Conservation (phyloP, 1,140 invertebrate genomes). For the Euura lappo region DNA sequence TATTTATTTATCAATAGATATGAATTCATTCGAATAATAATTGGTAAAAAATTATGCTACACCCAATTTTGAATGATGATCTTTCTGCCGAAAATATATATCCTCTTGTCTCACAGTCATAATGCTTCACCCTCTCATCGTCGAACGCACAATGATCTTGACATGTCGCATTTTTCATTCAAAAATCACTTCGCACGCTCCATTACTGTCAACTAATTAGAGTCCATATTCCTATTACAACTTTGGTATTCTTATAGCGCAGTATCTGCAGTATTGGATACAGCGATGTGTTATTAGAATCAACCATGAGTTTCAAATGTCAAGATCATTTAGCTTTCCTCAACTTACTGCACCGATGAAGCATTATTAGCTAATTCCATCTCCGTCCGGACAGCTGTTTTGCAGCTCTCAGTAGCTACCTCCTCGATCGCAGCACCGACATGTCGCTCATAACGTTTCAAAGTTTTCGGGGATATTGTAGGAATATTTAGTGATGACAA, state of each 20-base stretch:
- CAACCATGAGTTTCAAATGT: background rate
- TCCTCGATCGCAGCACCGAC: conserved; percentile 22
- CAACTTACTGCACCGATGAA: conserved; percentile 3
- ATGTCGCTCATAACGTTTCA: conserved; percentile 20
- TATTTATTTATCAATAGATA: background rate
- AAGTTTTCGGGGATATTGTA: conserved; percentile 5
- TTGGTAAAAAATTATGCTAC: too few species aligned
- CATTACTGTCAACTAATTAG: too few species aligned
- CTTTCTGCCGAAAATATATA: background rate
- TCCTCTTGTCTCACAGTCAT: background rate
- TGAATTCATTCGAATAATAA: background rate
- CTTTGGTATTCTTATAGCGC: too few species aligned
- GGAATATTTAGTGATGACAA: conserved; percentile 23
- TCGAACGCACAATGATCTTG: background rate
- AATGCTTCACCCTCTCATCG: too few species aligned
- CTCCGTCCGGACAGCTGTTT: too few species aligned
- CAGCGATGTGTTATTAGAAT: background rate
- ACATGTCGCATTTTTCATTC: background rate
- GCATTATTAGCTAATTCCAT: too few species aligned
- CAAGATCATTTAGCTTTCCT: conserved; percentile 12
- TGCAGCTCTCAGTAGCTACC: conserved; percentile 22
- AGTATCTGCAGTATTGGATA: background rate
- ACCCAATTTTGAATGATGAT: background rate
- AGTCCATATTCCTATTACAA: too few species aligned
- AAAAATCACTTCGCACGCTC: too few species aligned